A percentile compares a stretch with the other conserved stretches of the same genome.
These are phyloP conservation scores for Pseudorectes ferrugineus DNA, from an alignment of 2,113 vertebrate species.

Conservation along the genomic window DNA sequence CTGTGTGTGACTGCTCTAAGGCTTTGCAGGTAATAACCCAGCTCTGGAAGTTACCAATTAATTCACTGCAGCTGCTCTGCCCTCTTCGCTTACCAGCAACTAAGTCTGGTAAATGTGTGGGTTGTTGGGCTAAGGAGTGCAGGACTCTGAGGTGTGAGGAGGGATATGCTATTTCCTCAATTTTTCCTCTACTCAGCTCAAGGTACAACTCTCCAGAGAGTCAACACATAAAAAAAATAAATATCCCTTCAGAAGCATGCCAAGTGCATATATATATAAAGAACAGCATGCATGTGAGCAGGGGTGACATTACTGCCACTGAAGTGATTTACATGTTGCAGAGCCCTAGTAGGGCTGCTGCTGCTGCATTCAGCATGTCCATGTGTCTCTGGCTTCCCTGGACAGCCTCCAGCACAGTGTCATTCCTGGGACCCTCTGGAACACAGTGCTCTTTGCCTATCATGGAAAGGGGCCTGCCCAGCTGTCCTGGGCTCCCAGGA, in stretches of 20 bases:
- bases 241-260: neutral
- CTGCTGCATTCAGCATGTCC: neutral
- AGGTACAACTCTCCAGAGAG: neutral
- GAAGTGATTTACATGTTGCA: neutral
- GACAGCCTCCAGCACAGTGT: neutral
- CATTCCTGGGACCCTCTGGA: neutral
- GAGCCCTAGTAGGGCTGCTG: neutral
- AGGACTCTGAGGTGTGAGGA: neutral
- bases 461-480: neutral
- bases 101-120: neutral
- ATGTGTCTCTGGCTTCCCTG: accelerated
- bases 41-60: neutral
- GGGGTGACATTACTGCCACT: neutral
- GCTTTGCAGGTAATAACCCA: neutral
- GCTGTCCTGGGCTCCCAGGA: neutral
- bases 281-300: neutral
- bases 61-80: neutral
- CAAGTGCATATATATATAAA: neutral
- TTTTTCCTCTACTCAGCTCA: neutral
- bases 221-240: neutral
- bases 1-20: too few species aligned
- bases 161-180: neutral
- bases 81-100: neutral
- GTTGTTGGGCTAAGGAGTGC: neutral
- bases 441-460: neutral